Base-by-base conservation (phyloP, 37 sponge, comb jelly and placozoan genomes). In the Eunapius fragilis region DNA sequence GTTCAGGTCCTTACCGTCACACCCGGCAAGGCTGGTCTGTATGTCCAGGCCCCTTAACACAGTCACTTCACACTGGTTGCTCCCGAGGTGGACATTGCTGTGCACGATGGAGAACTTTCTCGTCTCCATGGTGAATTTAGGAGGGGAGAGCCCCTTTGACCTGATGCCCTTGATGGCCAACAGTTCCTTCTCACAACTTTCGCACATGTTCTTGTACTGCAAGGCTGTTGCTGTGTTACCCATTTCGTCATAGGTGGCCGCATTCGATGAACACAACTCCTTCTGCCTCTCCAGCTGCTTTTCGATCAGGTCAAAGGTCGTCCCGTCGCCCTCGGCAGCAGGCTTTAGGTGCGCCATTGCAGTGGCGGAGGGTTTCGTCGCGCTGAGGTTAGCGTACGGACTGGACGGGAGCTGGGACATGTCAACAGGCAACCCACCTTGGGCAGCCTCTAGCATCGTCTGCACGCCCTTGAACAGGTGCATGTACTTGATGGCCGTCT, bases 121-220 rank as follows among this genome's bases (percentile, higher is more conserved):
- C 47, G 80, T 85, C 49, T 98, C 99, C 87, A 96, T 91, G 72
- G 93, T 95, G 83, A 95, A 98, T 19, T 79, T 91, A 2, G 97
- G 97, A 0, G 94, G 87, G 33, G 85, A 86, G 19, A 86, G 70
- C 13, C 87, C 89, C 45, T 87, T 90, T 70, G 86, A 74, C 24
- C 77, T 81, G 27, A 96, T 93, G 27, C 96, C 91, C 38, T 91
- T 91, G 17, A 97, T 67, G 31, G 92, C 88, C 27, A 94, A 81
- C 69, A 97, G 74, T 31, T 95, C 94, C 67, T 80, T 78, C 79
- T 95, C 83, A 67, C 89, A 93, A 3, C 88, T 80, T 28, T 89
- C 88, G 7, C 81, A 80, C 84, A 95, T 85, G 76, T 95, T 95
- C 70, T 87, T 36, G 77, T 91, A 93, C 69, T 92, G 89, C 4